These are phyloP conservation scores for Moxostoma hubbsi DNA, from an alignment of 2,797 vertebrate species.

Conservation along the genomic window DNA sequence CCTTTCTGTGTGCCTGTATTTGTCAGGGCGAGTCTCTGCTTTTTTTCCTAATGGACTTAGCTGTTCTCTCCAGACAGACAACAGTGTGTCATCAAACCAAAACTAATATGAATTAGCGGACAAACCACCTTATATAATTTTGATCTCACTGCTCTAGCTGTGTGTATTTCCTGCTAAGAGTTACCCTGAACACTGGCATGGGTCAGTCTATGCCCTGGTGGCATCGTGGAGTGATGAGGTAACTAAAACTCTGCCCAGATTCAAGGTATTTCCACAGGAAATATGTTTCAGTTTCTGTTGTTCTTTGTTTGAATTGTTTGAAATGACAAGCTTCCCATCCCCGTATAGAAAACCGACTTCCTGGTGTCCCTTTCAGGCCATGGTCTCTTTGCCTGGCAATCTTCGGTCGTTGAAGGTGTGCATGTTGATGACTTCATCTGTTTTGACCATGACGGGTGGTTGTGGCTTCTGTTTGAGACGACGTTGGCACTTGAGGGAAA, in stretches of 20 bases:
- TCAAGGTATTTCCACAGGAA: conserved; percentile 99
- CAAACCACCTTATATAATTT: conserved; percentile 77
- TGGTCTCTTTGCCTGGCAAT: conserved; percentile 99
- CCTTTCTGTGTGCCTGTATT: background rate
- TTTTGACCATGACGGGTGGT: conserved; percentile 94
- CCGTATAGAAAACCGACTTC: conserved; percentile 43
- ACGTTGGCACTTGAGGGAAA: conserved; percentile 97
- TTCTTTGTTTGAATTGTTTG: conserved; percentile 86
- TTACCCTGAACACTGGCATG: conserved; percentile 62
- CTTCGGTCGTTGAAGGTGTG: conserved; percentile 99
- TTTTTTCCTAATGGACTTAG: conserved; percentile 49
- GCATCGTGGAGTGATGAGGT: conserved; percentile 89
- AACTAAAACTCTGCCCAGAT: conserved; percentile 93
- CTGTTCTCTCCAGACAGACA: conserved; percentile 52
- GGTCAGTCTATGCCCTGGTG: conserved; percentile 76
- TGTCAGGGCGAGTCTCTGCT: background rate
- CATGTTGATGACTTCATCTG: conserved; percentile 99
- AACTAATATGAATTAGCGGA: conserved; percentile 76
- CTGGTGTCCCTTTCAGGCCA: conserved; percentile 84
- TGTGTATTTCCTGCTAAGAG: conserved; percentile 62
- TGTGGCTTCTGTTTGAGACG: conserved; percentile 98
- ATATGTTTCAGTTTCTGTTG: conserved; percentile 80
- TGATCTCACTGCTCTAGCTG: conserved; percentile 66
- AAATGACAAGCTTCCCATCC: conserved; percentile 68
- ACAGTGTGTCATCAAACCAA: conserved; percentile 55